Percentiles rank a stretch among this genome's conserved stretches.
phyloP scores from a whole-genome alignment of 2,888 invertebrate species.

The Melanotus villosus region DNA sequence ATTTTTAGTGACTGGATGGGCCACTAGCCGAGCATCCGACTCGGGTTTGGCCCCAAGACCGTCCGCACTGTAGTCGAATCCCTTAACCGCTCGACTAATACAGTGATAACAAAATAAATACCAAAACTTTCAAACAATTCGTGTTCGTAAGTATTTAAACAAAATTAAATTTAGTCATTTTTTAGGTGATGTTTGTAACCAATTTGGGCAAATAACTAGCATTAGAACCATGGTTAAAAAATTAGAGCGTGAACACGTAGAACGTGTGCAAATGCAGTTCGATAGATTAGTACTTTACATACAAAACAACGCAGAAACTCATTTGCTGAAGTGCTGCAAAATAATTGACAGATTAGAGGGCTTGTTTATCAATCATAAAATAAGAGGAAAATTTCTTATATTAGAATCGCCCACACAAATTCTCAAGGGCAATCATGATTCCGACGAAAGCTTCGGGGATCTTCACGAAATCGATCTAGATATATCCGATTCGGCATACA shows the following conservation, averaged over 20 bases:
- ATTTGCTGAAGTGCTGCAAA: conserved; percentile 50
- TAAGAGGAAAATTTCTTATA: conserved; percentile 58
- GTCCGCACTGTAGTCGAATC: too few species aligned
- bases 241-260: conserved; percentile 46
- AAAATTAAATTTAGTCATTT: background rate
- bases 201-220: background rate
- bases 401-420: conserved; percentile 21
- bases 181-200: background rate
- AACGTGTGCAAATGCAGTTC: conserved; percentile 52
- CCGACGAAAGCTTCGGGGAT: background rate
- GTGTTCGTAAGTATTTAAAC: too few species aligned
- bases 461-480: background rate
- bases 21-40: too few species aligned
- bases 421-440: background rate
- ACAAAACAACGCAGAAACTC: conserved; percentile 50
- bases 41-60: too few species aligned
- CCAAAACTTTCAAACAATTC: too few species aligned
- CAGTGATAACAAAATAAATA: too few species aligned
- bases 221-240: conserved; percentile 46
- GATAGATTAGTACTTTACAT: conserved; percentile 53
- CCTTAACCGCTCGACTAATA: too few species aligned
- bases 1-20: too few species aligned
- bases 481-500: background rate
- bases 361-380: conserved; percentile 57
- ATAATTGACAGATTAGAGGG: conserved; percentile 56